Evolutionary conservation across 2,888 invertebrate species (phyloP).

Genomic region (Heteromurus nitidus): DNA sequence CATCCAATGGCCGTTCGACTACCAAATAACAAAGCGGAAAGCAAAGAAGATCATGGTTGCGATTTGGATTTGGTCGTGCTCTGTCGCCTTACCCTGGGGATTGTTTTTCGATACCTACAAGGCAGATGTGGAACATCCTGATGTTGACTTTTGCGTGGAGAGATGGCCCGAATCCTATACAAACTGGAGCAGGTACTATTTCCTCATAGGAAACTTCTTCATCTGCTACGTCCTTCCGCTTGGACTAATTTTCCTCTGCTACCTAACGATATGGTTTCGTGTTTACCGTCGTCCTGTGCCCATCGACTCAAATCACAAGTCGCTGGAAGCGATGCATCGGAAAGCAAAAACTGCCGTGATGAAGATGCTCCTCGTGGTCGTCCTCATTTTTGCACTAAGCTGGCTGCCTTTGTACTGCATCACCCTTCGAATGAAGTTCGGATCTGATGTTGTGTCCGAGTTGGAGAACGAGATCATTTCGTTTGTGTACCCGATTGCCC

Average conservation of each 20-base stretch:
- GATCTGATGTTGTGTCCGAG: constrained; percentile 85
- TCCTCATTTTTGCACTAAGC: constrained; percentile 91
- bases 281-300: constrained; percentile 92
- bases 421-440: constrained; percentile 87
- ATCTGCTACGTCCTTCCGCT: constrained; percentile 94
- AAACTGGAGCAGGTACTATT: constrained; percentile 78
- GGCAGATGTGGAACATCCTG: constrained; percentile 84
- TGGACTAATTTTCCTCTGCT: constrained; percentile 92
- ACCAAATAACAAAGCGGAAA: constrained; percentile 91
- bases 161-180: constrained; percentile 87
- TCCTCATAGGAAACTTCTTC: constrained; percentile 90
- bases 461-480: constrained; percentile 81
- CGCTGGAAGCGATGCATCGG: constrained; percentile 82
- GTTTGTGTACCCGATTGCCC: constrained; percentile 89
- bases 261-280: constrained; percentile 93
- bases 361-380: constrained; percentile 94
- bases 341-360: constrained; percentile 96
- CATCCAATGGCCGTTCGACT: constrained; percentile 95
- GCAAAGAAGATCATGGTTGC: constrained; percentile 90
- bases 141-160: constrained; percentile 85
- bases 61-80: constrained; percentile 91
- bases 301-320: constrained; percentile 76
- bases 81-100: constrained; percentile 92
- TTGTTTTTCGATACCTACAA: constrained; percentile 89
- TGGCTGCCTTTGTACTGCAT: constrained; percentile 95